phyloP scores from a whole-genome alignment of 35 echinoderm and acorn worm species.

The Patiria miniata region DNA sequence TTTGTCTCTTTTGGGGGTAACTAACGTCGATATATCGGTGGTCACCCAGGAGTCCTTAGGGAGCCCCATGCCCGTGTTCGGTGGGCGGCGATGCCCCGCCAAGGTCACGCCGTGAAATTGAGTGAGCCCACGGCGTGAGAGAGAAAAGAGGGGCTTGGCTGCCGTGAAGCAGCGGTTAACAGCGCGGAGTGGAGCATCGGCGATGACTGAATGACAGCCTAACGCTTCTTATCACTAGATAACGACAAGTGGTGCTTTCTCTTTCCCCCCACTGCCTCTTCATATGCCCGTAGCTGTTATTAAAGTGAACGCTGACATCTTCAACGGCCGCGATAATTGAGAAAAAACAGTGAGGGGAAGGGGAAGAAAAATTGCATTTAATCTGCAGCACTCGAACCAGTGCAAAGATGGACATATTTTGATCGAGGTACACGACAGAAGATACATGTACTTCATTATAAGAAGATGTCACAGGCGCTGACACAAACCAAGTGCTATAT shows the following conservation, averaged over 20 bases:
- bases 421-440: no score
- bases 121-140: slow-evolving; percentile 10
- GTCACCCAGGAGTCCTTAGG: background rate
- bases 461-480: no score
- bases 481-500: no score
- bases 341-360: no score
- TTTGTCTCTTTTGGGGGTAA: no score
- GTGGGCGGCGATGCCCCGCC: slow-evolving; percentile 17
- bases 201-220: background rate
- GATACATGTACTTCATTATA: no score
- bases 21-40: background rate
- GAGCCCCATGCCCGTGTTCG: background rate
- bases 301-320: no score
- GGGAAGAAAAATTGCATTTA: no score
- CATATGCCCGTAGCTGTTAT: background rate
- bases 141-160: background rate
- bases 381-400: no score
- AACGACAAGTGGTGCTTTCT: background rate
- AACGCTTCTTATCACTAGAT: background rate
- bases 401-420: no score
- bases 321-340: no score
- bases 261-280: background rate
- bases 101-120: slow-evolving; percentile 30
- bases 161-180: background rate
- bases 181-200: background rate